Evolutionary conservation across 2,888 invertebrate species (phyloP), one percentile per base, ranked within the genome.

Genomic region (Sarcophaga caerulescens): DNA sequence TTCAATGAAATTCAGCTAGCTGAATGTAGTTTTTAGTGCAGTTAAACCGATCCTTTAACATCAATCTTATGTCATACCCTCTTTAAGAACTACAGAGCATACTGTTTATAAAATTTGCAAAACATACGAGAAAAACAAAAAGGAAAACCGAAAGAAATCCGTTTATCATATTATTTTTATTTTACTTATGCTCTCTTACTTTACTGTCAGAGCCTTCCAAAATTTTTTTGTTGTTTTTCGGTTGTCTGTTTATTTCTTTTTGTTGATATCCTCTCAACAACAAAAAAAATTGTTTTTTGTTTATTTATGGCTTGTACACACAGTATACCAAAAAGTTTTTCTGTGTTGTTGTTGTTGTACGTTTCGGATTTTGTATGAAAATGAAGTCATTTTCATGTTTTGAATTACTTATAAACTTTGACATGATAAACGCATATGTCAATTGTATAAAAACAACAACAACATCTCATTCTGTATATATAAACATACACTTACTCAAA

Each of bases 371-470:
- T 62, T 52, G 35, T 35, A 35, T 14, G 70, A 66, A 78, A 81
- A 85, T 85, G 78, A 85, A 81, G 85, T 81, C 70, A 85, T 84
- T 85, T 85, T 85, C 81, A 81, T 85, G 74, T 78, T 81, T 25
- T 73, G 74, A 80, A 85, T 69, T 78, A 81, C 85, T 81, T 78
- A 85, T 65, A 81, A 73, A 78, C 23, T 71, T 85, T 70, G 74
- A 85, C 85, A 81, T 35, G 66, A 75, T 81, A 81, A 77, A 78
- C 69, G 81, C 81, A 78, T 81, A 75, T 75, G 84, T 75, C 84
- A 84, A 84, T 84, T 57, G 84, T 75, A 60, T 65, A 76, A 75
- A 35, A 25, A 11, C 10, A 76, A 47, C 11, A 76, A 74, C 17
- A 17, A 57, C 8, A 35, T 35, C 2, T 35, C 8, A 35, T 35